These are phyloP conservation scores for Odobenus rosmarus DNA, from an alignment of 2,113 vertebrate genomes.

Conservation along the genomic window DNA sequence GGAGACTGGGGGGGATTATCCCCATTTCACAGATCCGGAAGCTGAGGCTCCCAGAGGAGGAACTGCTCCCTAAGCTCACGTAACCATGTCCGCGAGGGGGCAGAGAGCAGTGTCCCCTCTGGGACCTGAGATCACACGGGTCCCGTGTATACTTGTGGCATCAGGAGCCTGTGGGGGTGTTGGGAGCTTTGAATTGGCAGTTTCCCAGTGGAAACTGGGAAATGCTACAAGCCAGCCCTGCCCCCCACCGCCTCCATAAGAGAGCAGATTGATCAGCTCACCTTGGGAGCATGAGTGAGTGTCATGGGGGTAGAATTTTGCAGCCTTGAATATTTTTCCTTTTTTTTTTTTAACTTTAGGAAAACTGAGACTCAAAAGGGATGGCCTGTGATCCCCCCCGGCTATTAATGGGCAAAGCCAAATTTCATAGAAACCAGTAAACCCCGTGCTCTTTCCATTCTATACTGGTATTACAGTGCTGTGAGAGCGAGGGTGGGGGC, in stretches of 20 bases:
- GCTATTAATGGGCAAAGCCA: background rate
- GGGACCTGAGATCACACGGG: fast-evolving
- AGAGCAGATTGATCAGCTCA: background rate
- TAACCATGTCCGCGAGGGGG: fast-evolving
- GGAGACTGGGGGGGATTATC: background rate
- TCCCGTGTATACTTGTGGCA: background rate
- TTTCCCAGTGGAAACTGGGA: background rate
- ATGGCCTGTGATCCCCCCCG: background rate
- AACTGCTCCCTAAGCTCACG: fast-evolving
- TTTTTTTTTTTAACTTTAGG: background rate
- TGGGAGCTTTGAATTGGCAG: background rate
- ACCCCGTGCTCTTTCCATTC: background rate
- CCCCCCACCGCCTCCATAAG: fast-evolving
- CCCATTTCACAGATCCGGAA: background rate
- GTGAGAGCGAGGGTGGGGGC: background rate
- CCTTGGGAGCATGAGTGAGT: background rate
- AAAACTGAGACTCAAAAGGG: background rate
- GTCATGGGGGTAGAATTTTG: background rate
- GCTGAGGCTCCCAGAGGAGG: background rate
- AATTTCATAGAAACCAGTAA: background rate
- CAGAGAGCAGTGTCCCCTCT: fast-evolving
- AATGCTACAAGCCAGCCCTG: background rate
- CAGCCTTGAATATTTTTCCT: background rate
- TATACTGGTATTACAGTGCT: background rate
- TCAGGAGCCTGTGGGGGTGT: background rate